A percentile compares a stretch with the other conserved stretches of the same genome.
These are phyloP conservation scores for Eospalax fontanierii DNA, from an alignment of 2,797 vertebrate genomes.

Conservation along the genomic window DNA sequence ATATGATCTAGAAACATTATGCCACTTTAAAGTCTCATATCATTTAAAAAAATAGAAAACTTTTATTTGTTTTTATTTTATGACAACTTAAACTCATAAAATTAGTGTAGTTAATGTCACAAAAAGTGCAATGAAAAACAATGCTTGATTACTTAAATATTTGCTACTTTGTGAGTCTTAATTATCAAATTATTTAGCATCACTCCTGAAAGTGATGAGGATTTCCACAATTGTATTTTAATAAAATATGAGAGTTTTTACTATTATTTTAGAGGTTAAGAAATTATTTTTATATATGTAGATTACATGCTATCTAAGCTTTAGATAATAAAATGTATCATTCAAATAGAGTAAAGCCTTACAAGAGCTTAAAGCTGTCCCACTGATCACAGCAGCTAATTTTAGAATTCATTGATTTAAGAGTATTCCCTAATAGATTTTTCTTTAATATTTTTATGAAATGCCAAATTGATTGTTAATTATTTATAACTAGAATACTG, in stretches of 20 bases:
- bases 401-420: conserved; percentile 30
- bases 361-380: conserved; percentile 61
- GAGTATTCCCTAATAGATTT: conserved; percentile 32
- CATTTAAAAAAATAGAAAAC: neutral
- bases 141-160: conserved; percentile 60
- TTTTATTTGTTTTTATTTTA: neutral
- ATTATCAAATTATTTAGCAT: conserved; percentile 80
- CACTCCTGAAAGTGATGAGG: conserved; percentile 63
- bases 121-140: conserved; percentile 32
- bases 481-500: conserved; percentile 34
- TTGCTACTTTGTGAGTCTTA: conserved; percentile 60
- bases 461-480: neutral
- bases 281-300: conserved; percentile 60
- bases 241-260: conserved; percentile 60
- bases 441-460: conserved; percentile 55
- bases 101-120: conserved; percentile 4
- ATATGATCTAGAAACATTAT: neutral
- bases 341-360: conserved; percentile 73
- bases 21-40: neutral
- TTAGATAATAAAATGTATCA: conserved; percentile 78
- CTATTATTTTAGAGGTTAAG: conserved; percentile 76
- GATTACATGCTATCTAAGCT: conserved; percentile 68
- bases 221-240: conserved; percentile 61
- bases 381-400: conserved; percentile 69
- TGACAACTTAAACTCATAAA: neutral